Conservation (phyloP, 2,113 vertebrate genomes). For the Rhagologus leucostigma region DNA sequence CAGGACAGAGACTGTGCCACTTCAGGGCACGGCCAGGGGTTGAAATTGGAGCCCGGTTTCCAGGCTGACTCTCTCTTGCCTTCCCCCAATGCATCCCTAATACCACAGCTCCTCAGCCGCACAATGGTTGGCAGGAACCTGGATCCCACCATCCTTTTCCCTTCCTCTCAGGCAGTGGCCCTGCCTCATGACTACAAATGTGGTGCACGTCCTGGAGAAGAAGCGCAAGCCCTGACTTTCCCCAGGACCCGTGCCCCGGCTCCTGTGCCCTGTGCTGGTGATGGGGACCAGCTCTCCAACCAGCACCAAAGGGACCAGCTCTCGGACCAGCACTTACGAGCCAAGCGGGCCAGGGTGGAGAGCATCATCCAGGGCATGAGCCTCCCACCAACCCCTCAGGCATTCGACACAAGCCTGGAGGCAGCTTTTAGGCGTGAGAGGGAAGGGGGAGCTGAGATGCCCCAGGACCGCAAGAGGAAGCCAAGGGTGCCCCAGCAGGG, state of each 20-base stretch:
- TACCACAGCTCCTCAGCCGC: constrained; percentile 79
- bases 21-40: constrained; percentile 60
- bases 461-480: constrained; percentile 83
- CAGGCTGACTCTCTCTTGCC: constrained; percentile 70
- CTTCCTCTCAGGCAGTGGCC: constrained; percentile 58
- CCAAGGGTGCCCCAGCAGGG: constrained; percentile 77
- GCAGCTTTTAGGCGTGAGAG: constrained; percentile 31
- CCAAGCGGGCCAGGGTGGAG: constrained; percentile 90
- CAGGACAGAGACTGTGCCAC: constrained; percentile 57
- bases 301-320: constrained; percentile 77
- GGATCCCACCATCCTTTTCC: constrained; percentile 71
- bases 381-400: constrained; percentile 68
- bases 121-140: constrained; percentile 62
- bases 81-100: constrained; percentile 73
- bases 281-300: constrained; percentile 69
- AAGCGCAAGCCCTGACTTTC: constrained; percentile 35
- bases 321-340: constrained; percentile 76
- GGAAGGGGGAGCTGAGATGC: constrained; percentile 54
- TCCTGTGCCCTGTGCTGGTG: constrained; percentile 32
- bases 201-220: constrained; percentile 67
- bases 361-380: constrained; percentile 89
- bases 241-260: not conserved
- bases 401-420: constrained; percentile 8
- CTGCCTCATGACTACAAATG: constrained; percentile 65
- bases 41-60: constrained; percentile 70